These are phyloP conservation scores for Melanerpes aurifrons DNA, from an alignment of 2,113 vertebrate genomes.

Conservation along the genomic window DNA sequence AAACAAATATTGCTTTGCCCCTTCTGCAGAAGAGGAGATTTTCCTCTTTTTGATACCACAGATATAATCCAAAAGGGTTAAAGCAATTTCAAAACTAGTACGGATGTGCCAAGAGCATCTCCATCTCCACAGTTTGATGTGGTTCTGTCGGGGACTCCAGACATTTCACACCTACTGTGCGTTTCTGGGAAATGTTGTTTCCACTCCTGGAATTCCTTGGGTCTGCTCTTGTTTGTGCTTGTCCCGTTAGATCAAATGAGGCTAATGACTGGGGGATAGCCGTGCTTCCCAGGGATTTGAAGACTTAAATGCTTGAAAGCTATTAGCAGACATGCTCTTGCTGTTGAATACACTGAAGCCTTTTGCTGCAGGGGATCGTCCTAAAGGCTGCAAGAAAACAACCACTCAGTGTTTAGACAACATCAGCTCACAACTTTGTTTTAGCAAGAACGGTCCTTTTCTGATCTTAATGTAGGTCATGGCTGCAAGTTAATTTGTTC, in stretches of 20 bases:
- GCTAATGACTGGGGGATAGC: conserved; percentile 27
- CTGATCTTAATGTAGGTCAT: conserved; percentile 52
- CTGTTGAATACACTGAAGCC: background rate
- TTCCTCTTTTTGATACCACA: background rate
- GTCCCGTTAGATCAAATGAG: conserved; percentile 24
- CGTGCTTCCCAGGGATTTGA: conserved; percentile 27
- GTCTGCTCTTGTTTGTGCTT: conserved; percentile 45
- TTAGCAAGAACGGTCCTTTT: conserved; percentile 23
- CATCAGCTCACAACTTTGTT: conserved; percentile 30
- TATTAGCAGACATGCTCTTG: background rate
- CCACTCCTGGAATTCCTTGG: background rate
- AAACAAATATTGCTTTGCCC: background rate
- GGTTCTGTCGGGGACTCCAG: background rate
- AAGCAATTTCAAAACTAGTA: background rate
- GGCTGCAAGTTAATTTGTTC: conserved; percentile 58
- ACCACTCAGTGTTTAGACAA: conserved; percentile 46
- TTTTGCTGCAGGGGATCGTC: conserved; percentile 34
- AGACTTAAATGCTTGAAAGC: conserved; percentile 1
- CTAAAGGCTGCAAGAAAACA: conserved; percentile 41
- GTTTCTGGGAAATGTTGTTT: conserved; percentile 52
- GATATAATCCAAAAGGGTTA: background rate
- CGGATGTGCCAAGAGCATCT: background rate
- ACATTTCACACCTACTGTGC: conserved; percentile 33
- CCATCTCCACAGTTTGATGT: conserved; percentile 24
- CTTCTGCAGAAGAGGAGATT: background rate